These are phyloP conservation scores for Neocrepidodera transversa DNA, from an alignment of 2,888 invertebrate species.

Conservation along the genomic window DNA sequence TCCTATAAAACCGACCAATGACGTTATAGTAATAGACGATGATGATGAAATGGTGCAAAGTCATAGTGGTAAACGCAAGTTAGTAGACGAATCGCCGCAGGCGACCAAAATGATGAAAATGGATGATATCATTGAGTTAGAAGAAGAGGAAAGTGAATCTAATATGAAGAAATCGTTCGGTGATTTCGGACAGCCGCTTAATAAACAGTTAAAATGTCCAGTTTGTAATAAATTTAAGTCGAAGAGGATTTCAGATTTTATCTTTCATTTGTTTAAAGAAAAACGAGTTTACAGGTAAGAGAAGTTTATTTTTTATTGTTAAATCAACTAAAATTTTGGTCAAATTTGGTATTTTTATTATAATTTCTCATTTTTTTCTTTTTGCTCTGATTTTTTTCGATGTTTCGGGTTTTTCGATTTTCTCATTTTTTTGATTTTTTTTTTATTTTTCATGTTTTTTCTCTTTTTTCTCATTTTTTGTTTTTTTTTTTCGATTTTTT, in stretches of 20 bases:
- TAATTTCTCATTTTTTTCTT: neutral
- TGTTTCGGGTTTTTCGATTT: too few species aligned
- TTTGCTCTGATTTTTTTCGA: too few species aligned
- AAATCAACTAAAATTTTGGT: neutral
- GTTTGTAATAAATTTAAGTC: conserved; percentile 68
- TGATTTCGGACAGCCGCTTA: conserved; percentile 63
- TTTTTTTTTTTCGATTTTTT: too few species aligned
- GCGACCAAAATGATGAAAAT: neutral
- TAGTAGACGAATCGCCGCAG: conserved; percentile 10
- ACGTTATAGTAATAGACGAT: conserved; percentile 41
- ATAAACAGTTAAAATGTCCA: conserved; percentile 67
- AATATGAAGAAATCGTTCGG: conserved; percentile 44
- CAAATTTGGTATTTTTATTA: neutral
- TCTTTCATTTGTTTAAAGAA: conserved; percentile 72
- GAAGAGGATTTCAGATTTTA: conserved; percentile 67
- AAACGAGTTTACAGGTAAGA: conserved; percentile 69
- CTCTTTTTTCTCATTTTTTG: too few species aligned
- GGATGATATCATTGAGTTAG: neutral
- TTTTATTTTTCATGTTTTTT: too few species aligned
- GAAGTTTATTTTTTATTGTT: too few species aligned
- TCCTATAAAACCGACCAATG: neutral
- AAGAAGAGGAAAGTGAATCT: conserved; percentile 29
- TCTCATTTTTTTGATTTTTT: too few species aligned
- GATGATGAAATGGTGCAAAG: conserved; percentile 31
- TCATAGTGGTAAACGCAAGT: conserved; percentile 19